A percentile compares a stretch with the other conserved stretches of the same genome.
Evolutionary conservation across 2,888 invertebrate species (phyloP).

Genomic region (Diaphora mendica): DNA sequence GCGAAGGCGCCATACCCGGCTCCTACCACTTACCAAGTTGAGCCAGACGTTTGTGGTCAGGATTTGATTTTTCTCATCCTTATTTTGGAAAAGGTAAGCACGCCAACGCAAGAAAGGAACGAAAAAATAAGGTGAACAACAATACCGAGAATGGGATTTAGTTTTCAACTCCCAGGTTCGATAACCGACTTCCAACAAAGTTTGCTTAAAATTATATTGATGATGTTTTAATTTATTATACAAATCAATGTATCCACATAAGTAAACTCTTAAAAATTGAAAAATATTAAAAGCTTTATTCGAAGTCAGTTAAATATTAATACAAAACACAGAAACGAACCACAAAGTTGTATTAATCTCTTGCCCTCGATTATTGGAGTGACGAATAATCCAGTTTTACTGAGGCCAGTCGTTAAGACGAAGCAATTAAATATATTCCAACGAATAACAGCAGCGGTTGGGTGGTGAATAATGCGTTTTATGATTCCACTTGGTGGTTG

Average conservation of each 20-base stretch:
- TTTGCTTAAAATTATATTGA: slow-evolving; percentile 3
- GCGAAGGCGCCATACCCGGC: slow-evolving; percentile 78
- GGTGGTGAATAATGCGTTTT: slow-evolving; percentile 55
- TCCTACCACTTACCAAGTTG: slow-evolving; percentile 96
- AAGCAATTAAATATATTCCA: slow-evolving; percentile 63
- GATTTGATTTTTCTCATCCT: slow-evolving; percentile 99
- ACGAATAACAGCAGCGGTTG: slow-evolving; percentile 58
- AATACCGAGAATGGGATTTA: slow-evolving; percentile 51
- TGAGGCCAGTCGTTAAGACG: slow-evolving; percentile 59
- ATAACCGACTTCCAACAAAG: slow-evolving; percentile 32
- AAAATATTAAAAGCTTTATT: slow-evolving; percentile 27
- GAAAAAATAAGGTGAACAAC: slow-evolving; percentile 81
- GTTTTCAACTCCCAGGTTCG: slow-evolving; percentile 46
- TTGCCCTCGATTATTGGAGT: slow-evolving; percentile 54
- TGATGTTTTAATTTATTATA: slow-evolving; percentile 5
- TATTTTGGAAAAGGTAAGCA: slow-evolving; percentile 88
- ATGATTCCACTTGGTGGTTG: slow-evolving; percentile 46
- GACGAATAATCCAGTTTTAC: slow-evolving; percentile 58
- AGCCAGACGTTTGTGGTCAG: slow-evolving; percentile 99
- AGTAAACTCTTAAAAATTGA: neutral
- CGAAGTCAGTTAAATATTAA: slow-evolving; percentile 49
- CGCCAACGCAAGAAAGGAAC: slow-evolving; percentile 85
- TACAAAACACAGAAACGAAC: slow-evolving; percentile 49
- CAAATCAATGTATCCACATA: neutral
- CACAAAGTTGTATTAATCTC: slow-evolving; percentile 62